Base-by-base conservation (phyloP, 2,797 vertebrate genomes). In the Gastrophryne carolinensis region DNA sequence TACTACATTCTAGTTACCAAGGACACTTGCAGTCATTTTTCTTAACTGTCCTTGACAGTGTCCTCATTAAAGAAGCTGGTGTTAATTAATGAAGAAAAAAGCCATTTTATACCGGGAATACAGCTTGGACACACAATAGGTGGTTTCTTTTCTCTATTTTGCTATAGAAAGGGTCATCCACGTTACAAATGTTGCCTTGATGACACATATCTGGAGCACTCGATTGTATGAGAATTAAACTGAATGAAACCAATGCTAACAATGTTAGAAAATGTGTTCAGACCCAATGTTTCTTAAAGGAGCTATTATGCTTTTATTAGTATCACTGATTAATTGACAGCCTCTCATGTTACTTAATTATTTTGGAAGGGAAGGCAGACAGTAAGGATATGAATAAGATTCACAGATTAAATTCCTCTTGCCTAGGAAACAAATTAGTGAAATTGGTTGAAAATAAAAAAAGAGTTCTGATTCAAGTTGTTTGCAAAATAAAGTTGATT, bases 321-420 rank as follows among this genome's bases (percentile, higher is more conserved):
- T 88, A 92, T 93, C 91, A 90, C 83, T 92, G 85, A 88, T 90
- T 93, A 92, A 92, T 89, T 90, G 86, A 89, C 90, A 90, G 83
- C 86, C 89, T 92, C 91, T 91, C 87, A 88, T 91, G 84, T 89
- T 87, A 79, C 86, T 90, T 92, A 90, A 93, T 93, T 91, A 91
- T 84, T 83, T 73, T 75, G 53, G 72, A 83, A 86, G 82, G 89
- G 89, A 86, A 89, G 70, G 66, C 80, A 84, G 78, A 73, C 82
- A 86, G 81, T 84, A 81, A 76, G 78, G 50, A 79, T 78, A 84
- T 81, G 81, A 83, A 91, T 84, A 88, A 87, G 88, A 84, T 90
- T 90, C 90, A 83, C 87, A 81, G 79, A 79, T 75, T 89, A 85
- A 89, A 88, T 86, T 84, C 83, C 82, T 83, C 79, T 76, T 84